Evolutionary conservation across 2,113 vertebrate species (phyloP), one percentile per base, ranked within the genome.

Genomic region (Sardina pilchardus): DNA sequence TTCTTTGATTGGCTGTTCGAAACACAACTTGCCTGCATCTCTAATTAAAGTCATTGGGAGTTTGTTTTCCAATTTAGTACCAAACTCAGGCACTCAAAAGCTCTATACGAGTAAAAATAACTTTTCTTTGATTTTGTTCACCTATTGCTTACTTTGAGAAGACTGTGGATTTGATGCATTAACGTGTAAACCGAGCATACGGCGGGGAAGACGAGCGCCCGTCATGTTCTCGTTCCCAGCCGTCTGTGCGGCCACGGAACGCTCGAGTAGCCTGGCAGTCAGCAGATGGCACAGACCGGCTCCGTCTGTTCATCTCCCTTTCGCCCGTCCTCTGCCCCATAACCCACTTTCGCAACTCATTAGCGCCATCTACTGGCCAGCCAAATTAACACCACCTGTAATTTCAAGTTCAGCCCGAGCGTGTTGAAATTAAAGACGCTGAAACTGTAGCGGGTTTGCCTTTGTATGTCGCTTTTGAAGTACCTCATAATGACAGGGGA

Each of bases 221-320:
- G 71, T 78, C 71, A 78, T 78, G 71, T 78, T 34, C 30, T 4
- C 26, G 71, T 14, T 78, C 71, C 12, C 16, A 39, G 71, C 30
- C 71, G 71, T 78, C 71, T 78, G 71, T 78, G 71, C 12, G 71
- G 12, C 71, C 71, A 78, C 26, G 30, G 30, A 78, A 12, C 34
- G 14, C 71, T 78, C 71, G 26, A 78, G 71, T 78, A 78, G 71
- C 71, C 71, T 78, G 71, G 71, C 71, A 78, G 71, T 78, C 71
- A 30, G 71, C 71, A 78, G 71, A 78, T 78, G 71, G 71, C 71
- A 78, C 71, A 36, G 71, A 78, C 12, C 71, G 10, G 71, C 71
- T 78, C 71, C 71, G 71, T 78, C 71, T 78, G 71, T 78, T 78
- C 71, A 78, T 78, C 14, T 36, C 16, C 71, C 16, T 36, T 34